Evolutionary conservation across 2,797 vertebrate genomes (phyloP), one percentile per base, ranked within the genome.

Genomic region (Tenualosa ilisha): DNA sequence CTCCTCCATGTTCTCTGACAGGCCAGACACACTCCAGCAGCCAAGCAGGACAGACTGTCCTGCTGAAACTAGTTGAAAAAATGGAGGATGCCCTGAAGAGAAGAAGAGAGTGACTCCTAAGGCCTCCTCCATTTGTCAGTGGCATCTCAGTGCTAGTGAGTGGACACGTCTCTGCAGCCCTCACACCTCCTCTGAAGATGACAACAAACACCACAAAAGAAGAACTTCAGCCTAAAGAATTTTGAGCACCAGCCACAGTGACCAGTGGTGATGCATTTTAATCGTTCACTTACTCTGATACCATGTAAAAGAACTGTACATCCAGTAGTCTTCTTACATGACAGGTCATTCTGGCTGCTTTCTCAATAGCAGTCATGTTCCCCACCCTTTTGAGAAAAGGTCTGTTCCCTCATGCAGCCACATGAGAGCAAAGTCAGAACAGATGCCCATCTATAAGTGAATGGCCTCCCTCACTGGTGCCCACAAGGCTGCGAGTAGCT

Each of bases 91-190:
- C 89, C 91, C 93, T 85, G 90, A 90, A 90, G 91, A 90, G 91
- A 93, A 89, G 83, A 87, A 90, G 85, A 91, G 92, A 92, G 91
- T 90, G 92, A 91, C 89, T 87, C 84, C 90, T 90, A 91, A 94
- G 93, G 92, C 92, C 93, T 91, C 90, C 93, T 92, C 65, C 93
- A 94, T 95, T 94, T 95, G 93, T 94, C 93, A 93, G 90, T 89
- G 91, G 89, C 91, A 91, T 88, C 92, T 91, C 90, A 92, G 91
- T 92, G 89, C 89, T 88, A 90, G 92, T 91, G 54, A 83, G 91
- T 91, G 91, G 89, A 88, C 86, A 86, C 84, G 31, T 37, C 63
- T 83, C 84, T 81, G 68, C 83, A 54, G 84, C 86, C 68, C 68
- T 81, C 50, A 37, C 82, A 86, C 85, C 83, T 83, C 13, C 50